Base-by-base conservation (phyloP, 2,888 invertebrate species). In the Cheiracanthium punctorium region DNA sequence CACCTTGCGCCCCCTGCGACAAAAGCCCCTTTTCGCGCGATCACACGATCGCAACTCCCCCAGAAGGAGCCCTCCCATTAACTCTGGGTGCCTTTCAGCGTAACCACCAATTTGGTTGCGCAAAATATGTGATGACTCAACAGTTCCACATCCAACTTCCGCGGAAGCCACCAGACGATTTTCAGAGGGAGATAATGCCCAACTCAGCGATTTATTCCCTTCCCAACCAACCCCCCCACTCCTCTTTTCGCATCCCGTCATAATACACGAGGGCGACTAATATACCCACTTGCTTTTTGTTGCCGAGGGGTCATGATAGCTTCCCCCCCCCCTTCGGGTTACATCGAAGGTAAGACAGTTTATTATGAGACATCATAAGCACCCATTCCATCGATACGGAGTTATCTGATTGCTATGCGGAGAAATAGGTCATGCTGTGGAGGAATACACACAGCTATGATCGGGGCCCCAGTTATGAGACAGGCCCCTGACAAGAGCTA, bases 121-220 rank as follows among this genome's bases (percentile, higher is more conserved):
- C 29, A 20, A 33, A 48, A 76, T 71, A 76, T 71, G n/a, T 84
- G 82, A 84, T 84, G 82, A 84, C 82, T 84, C 82, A 73, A 69
- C 77, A 84, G 24, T 58, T 58, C 48, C n/a, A n/a, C n/a, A n/a
- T n/a, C n/a, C 20, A 58, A 58, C 58, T 58, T 58, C 58, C 58
- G 58, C 28, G 37, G 71, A 43, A 41, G 71, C 17, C 10, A 64
- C 24, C 20, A 20, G 48, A 67, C 5, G 32, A 58, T 58, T 58
- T 58, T 58, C 52, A 67, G 70, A 58, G 37, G 52, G 32, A 24
- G 24, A 58, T 37, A 71, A 32, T 67, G 72, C 32, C 77, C 58
- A 73, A 28, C 77, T 84, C 77, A 77, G 82, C 82, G 72, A 12
- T 77, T 82, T 52, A 17, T 37, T 37, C 37, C 37, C 37, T 37